A percentile compares a stretch with the other conserved stretches of the same genome.
These are phyloP conservation scores for Gadus chalcogrammus DNA, from an alignment of 2,113 vertebrate genomes.

Conservation along the genomic window DNA sequence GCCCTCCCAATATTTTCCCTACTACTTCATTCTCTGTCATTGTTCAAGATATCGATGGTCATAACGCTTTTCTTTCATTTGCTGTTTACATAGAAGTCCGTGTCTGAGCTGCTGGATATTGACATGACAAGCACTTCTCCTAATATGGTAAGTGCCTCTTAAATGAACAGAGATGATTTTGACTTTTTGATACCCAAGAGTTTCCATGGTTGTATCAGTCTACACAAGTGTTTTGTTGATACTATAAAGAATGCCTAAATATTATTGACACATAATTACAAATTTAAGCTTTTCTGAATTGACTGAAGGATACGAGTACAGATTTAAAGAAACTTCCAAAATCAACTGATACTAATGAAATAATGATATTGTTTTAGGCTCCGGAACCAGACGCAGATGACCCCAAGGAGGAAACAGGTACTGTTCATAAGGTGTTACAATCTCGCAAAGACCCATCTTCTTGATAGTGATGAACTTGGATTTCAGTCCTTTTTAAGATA, in stretches of 20 bases:
- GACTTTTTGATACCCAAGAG: background rate
- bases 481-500: constrained; percentile 46
- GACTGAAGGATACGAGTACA: background rate
- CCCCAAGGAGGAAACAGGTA: constrained; percentile 84
- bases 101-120: constrained; percentile 27
- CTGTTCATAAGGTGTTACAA: constrained; percentile 71
- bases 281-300: too few relatives aligned
- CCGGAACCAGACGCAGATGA: constrained; percentile 73
- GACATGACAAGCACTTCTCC: constrained; percentile 28
- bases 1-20: too few relatives aligned
- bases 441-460: constrained; percentile 29
- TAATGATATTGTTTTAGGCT: constrained; percentile 34
- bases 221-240: background rate
- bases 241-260: too few relatives aligned
- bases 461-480: constrained; percentile 57
- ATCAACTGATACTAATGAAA: too few relatives aligned
- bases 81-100: constrained; percentile 34
- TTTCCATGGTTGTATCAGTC: background rate
- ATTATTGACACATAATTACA: too few relatives aligned
- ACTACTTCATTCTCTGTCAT: too few relatives aligned
- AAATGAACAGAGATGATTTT: too few relatives aligned
- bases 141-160: constrained; percentile 29
- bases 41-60: too few relatives aligned
- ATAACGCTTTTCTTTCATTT: too few relatives aligned
- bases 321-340: too few relatives aligned